Evolutionary conservation across 2,888 invertebrate genomes (phyloP).

Genomic region (Mythimna lalbum): DNA sequence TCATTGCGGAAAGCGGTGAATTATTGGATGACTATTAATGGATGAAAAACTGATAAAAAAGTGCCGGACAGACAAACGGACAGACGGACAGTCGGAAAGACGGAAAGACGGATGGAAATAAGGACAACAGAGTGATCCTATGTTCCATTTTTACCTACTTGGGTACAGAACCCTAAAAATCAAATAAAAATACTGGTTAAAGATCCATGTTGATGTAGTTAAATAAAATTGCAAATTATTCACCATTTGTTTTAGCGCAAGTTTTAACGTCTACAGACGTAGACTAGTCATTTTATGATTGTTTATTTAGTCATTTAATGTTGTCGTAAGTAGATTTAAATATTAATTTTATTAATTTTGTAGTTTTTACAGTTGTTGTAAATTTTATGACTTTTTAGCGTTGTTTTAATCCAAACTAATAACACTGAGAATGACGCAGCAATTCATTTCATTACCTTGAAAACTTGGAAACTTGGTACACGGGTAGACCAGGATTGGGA

Average conservation of each 20-base stretch:
- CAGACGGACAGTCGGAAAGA: no score
- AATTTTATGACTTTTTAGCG: no score
- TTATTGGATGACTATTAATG: background rate
- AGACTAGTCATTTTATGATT: slow-evolving; percentile 9
- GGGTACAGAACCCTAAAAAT: no score
- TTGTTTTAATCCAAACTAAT: background rate
- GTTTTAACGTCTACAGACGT: slow-evolving; percentile 21
- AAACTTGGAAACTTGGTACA: no score
- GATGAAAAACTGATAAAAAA: no score
- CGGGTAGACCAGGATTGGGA: no score
- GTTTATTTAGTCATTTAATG: slow-evolving; percentile 20
- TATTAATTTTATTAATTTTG: slow-evolving; percentile 6
- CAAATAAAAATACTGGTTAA: background rate
- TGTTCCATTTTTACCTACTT: no score
- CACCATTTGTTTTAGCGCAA: slow-evolving; percentile 25
- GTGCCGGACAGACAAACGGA: no score
- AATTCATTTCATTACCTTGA: no score
- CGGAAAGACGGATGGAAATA: no score
- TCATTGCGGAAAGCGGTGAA: background rate
- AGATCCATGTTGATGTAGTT: background rate
- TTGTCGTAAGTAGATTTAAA: slow-evolving; percentile 15
- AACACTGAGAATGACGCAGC: no score
- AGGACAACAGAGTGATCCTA: no score
- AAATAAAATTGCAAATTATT: slow-evolving; percentile 16
- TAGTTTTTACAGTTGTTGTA: background rate